Evolutionary conservation across 2,797 vertebrate genomes (phyloP).

Genomic region (Columba guinea): DNA sequence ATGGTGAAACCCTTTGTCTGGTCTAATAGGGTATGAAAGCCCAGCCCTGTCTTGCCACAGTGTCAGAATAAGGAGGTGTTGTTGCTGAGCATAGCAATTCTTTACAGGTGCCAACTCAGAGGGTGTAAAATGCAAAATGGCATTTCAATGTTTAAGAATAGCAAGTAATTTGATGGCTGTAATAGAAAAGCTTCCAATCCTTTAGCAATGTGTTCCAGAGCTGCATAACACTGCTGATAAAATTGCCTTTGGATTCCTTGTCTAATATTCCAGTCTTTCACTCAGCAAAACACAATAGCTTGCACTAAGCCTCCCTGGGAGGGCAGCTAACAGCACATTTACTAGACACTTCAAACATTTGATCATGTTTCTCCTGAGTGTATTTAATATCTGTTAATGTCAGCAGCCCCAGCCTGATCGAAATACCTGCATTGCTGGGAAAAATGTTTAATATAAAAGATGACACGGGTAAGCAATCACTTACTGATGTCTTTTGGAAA

Average conservation of each 20-base stretch:
- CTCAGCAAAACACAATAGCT: constrained; percentile 68
- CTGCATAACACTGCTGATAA: constrained; percentile 49
- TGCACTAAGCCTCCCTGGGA: constrained; percentile 58
- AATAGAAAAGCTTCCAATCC: constrained; percentile 52
- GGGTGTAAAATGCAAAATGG: constrained; percentile 58
- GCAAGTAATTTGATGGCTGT: constrained; percentile 55
- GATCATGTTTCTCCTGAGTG: constrained; percentile 69
- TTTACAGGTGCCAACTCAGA: not conserved
- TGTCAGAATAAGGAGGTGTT: not conserved
- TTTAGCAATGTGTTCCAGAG: constrained; percentile 46
- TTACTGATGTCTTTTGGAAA: constrained; percentile 61
- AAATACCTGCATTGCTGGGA: constrained; percentile 50
- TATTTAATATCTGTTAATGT: constrained; percentile 72
- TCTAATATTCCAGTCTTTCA: constrained; percentile 61
- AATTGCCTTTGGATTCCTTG: constrained; percentile 66
- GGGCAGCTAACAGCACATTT: constrained; percentile 65
- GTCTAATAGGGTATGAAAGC: not conserved
- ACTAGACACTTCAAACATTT: constrained; percentile 70
- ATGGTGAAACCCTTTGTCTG: not conserved
- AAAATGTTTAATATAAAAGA: constrained; percentile 55
- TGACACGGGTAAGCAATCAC: constrained; percentile 43
- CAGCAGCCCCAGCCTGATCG: constrained; percentile 44
- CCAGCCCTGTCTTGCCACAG: not conserved
- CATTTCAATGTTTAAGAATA: constrained; percentile 64
- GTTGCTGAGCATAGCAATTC: not conserved